Evolutionary conservation across 2,888 invertebrate species (phyloP), one percentile per base, ranked within the genome.

Genomic region (Latheticus oryzae): DNA sequence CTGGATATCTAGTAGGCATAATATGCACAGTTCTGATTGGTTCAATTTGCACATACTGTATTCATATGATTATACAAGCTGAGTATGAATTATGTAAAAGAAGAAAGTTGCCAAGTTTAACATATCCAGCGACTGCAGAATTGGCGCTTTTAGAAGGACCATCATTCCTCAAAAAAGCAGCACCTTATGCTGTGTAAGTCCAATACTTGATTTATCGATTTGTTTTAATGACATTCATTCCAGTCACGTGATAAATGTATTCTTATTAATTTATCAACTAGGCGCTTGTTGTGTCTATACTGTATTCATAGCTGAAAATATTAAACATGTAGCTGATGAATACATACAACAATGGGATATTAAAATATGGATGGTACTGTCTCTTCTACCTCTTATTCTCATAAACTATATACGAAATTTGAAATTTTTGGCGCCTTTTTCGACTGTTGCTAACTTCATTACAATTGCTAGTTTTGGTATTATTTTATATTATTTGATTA

Each of bases 261-360:
- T 92, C 71, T 81, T 92, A 1, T 76, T 96, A 62, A 83, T 95
- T 47, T 97, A 97, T 69, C 97, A 98, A 79, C 83, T 97, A 68
- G 98, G 98, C 35, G 93, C 95, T 38, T 97, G 97, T 76, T 96
- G 96, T 77, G 96, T 97, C 1, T 98, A 98, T 78, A 90, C 95
- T 12, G 92, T 97, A 0, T 98, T 97, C 77, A 92, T 97, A 38
- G 87, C 95, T 0, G 87, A 88, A 58, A 96, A 94, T 78, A 83
- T 96, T n/a, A 83, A 89, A 73, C 81, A 79, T 65, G 89, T 92
- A 5, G 78, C 84, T 7, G 81, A 81, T 26, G 77, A 82, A 11
- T 83, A 87, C 67, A 71, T 77, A 1, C 74, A 82, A 0, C 73
- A 77, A 2, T 76, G 86, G 3, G 81, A 84, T 40, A 81, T 87